phyloP scores from a whole-genome alignment of 2,113 vertebrate genomes.

The Pimephales promelas region DNA sequence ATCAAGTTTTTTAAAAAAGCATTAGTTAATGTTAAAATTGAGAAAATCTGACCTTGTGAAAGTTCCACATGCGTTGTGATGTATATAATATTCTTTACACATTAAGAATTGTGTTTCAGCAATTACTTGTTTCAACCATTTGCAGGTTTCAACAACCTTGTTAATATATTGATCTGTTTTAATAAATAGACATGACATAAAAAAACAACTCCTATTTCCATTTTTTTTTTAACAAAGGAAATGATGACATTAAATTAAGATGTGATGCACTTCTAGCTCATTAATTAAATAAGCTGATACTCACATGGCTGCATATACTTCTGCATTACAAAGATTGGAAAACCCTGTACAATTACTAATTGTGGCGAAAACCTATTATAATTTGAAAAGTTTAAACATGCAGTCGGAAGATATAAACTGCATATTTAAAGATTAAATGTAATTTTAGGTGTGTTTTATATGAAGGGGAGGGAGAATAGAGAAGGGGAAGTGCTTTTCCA shows the following conservation, averaged over 20 bases:
- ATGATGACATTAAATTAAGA: background rate
- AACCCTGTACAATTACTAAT: background rate
- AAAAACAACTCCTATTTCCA: background rate
- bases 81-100: slow-evolving; percentile 9
- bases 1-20: background rate
- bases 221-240: background rate
- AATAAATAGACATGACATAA: background rate
- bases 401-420: background rate
- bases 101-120: background rate
- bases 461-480: background rate
- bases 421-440: background rate
- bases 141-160: background rate
- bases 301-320: background rate
- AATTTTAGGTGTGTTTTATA: background rate
- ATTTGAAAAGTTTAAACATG: background rate
- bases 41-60: background rate
- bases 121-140: background rate
- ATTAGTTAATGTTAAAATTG: slow-evolving; percentile 9
- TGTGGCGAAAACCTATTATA: background rate
- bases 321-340: too few relatives aligned
- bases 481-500: too few relatives aligned
- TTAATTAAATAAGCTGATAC: background rate
- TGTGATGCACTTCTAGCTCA: background rate
- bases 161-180: background rate
- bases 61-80: background rate